Conservation (phyloP, 2,888 invertebrate genomes). For the Lithophane socia region DNA sequence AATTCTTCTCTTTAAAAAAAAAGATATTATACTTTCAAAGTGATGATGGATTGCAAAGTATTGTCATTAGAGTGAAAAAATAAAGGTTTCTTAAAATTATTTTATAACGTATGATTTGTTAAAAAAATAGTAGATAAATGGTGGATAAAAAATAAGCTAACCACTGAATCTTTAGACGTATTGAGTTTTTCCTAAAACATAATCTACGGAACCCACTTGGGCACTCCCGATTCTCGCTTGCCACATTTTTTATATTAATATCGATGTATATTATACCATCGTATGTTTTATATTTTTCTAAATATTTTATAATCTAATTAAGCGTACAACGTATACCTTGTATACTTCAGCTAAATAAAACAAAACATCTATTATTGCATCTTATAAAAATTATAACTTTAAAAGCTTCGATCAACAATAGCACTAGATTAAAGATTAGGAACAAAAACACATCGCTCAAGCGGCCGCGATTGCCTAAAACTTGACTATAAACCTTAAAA, state of each 20-base stretch:
- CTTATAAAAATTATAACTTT: neutral
- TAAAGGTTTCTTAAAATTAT: neutral
- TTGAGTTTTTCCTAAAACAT: neutral
- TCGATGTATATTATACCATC: conserved; percentile 50
- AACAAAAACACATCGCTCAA: too few relatives aligned
- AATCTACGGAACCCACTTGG: conserved; percentile 39
- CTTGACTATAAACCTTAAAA: too few relatives aligned
- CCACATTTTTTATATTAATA: conserved; percentile 45
- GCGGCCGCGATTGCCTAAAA: too few relatives aligned
- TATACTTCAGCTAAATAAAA: neutral
- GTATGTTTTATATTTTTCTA: conserved; percentile 56
- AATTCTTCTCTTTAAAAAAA: neutral
- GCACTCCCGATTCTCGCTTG: neutral
- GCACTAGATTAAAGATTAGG: too few relatives aligned
- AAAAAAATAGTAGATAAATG: neutral
- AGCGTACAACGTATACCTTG: neutral
- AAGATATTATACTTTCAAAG: neutral
- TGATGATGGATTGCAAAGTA: neutral
- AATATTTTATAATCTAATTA: conserved; percentile 59
- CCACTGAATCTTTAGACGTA: neutral
- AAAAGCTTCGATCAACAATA: too few relatives aligned
- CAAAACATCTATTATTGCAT: neutral
- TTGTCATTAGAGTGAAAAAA: neutral
- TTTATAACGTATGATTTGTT: neutral
- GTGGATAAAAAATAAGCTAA: neutral